Base-by-base conservation (phyloP, 2,113 vertebrate species). In the Drymodes brunneopygia region DNA sequence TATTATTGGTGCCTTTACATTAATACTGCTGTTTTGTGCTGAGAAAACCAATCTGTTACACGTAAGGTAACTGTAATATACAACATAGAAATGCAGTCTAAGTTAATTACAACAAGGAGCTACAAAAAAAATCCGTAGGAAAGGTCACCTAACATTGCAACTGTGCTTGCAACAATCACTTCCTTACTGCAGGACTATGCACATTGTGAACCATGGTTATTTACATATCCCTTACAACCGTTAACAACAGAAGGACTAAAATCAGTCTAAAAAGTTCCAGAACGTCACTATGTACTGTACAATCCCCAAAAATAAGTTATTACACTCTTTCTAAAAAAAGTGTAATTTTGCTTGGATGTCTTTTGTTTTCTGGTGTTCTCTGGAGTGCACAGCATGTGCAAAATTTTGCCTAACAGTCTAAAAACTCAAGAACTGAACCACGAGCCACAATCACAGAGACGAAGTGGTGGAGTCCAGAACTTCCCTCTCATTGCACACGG, bases 301-400 rank as follows among this genome's bases (percentile, higher is more conserved):
- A 99, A 94, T 98, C 98, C 99, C 99, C 99, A 98, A 99, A 99
- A 99, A 99, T 99, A 99, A 99, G 99, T 99, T 98, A 99, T 98
- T 98, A 98, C 98, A 99, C 98, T 98, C 98, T 99, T 98, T 99
- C 99, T 99, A 98, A 98, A 98, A 98, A 98, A 98, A 98, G 98
- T n/a, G 97, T 98, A 98, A 94, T 95, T 95, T 97, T 96, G 94
- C 97, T 95, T 86, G 82, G 66, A 90, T 90, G 95, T 94, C 81
- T 90, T 97, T 90, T 90, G 57, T 96, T 96, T 94, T 96, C 90
- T 95, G 86, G 47, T 75, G 69, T 94, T 91, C 88, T 97, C 95
- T 10, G 83, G 94, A 96, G 86, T 95, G 98, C 98, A 97, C 95
- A 98, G 97, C 97, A 82, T 97, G 98, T 98, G 97, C 98, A 98